phyloP scores from a whole-genome alignment of 2,888 invertebrate genomes.

The Drosophila anceps region DNA sequence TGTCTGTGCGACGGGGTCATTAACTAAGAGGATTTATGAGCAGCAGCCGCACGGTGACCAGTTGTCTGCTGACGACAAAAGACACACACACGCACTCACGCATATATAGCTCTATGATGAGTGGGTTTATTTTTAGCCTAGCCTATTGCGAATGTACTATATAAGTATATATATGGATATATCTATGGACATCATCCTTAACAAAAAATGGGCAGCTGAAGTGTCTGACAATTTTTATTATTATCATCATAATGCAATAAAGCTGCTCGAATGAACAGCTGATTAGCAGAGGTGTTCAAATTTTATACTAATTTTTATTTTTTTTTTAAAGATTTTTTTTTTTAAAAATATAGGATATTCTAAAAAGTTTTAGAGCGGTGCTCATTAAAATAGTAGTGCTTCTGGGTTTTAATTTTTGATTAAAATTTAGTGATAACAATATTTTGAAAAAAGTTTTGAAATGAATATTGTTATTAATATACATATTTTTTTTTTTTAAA shows the following conservation, averaged over 20 bases:
- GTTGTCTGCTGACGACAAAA: slow-evolving; percentile 69
- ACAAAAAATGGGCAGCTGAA: slow-evolving; percentile 14
- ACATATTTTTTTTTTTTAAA: no score
- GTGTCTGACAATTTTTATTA: background rate
- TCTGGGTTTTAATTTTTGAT: no score
- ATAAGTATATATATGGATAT: background rate
- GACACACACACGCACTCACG: slow-evolving; percentile 7
- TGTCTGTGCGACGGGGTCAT: slow-evolving; percentile 77
- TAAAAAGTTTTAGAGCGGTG: no score
- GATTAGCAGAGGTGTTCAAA: background rate
- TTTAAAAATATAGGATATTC: no score
- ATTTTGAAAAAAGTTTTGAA: no score
- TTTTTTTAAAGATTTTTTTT: background rate
- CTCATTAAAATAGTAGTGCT: no score
- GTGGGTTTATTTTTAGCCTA: slow-evolving; percentile 64
- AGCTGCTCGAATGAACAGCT: background rate
- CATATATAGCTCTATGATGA: slow-evolving; percentile 12
- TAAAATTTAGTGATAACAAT: no score
- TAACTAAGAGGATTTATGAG: slow-evolving; percentile 80
- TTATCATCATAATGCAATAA: slow-evolving; percentile 3
- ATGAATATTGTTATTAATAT: no score
- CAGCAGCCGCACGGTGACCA: slow-evolving; percentile 71
- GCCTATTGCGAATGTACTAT: slow-evolving; percentile 17
- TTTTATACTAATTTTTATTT: background rate
- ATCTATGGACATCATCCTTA: background rate